These are phyloP conservation scores for Lydus trimaculatus DNA, from an alignment of 2,888 invertebrate species.

Conservation along the genomic window DNA sequence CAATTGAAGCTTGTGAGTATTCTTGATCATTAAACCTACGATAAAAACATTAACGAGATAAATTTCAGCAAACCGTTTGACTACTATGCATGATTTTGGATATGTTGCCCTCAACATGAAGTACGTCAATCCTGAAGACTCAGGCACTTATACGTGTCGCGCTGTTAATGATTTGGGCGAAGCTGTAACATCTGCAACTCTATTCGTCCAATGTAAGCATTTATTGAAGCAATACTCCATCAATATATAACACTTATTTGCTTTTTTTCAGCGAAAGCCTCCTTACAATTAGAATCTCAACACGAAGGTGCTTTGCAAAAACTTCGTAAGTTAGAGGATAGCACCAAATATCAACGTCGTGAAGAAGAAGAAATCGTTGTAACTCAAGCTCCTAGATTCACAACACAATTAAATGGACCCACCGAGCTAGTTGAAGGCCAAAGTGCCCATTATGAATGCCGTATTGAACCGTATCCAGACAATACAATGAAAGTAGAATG, in stretches of 20 bases:
- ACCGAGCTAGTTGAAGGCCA: slow-evolving; percentile 85
- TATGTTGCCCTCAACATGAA: slow-evolving; percentile 96
- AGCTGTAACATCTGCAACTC: slow-evolving; percentile 92
- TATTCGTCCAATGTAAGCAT: slow-evolving; percentile 83
- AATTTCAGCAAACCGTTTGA: slow-evolving; percentile 80
- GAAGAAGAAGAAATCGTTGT: slow-evolving; percentile 83
- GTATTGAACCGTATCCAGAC: slow-evolving; percentile 93
- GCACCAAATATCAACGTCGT: slow-evolving; percentile 77
- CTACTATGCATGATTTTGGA: slow-evolving; percentile 97
- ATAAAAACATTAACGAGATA: slow-evolving; percentile 9
- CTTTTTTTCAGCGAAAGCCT: slow-evolving; percentile 75
- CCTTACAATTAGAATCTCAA: slow-evolving; percentile 86
- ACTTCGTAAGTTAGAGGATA: slow-evolving; percentile 85
- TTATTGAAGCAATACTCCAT: background rate
- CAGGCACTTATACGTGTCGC: slow-evolving; percentile 94
- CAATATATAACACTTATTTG: background rate
- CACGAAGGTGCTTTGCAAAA: slow-evolving; percentile 89
- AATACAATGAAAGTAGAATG: slow-evolving; percentile 89
- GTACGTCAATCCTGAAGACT: slow-evolving; percentile 94
- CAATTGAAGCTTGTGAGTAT: slow-evolving; percentile 85
- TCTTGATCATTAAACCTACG: slow-evolving; percentile 18
- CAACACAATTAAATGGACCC: slow-evolving; percentile 86
- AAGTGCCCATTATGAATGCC: slow-evolving; percentile 91
- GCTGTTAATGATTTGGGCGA: slow-evolving; percentile 93
- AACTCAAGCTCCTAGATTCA: slow-evolving; percentile 84